Base-by-base conservation (phyloP, 2,888 invertebrate species). In the Spilosoma lubricipeda region DNA sequence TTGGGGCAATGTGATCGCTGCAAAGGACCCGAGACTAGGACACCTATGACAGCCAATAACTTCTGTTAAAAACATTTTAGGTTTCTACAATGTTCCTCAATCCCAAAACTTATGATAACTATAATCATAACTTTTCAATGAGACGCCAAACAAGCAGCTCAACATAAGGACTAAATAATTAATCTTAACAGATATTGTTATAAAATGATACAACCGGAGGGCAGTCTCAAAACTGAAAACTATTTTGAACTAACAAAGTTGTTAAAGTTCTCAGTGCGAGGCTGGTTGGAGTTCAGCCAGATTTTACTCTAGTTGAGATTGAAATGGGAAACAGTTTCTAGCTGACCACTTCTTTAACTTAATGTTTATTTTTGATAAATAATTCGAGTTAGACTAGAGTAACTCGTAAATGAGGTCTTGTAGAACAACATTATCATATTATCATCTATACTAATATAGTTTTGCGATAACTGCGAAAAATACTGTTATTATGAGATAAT, bases 241-340 rank as follows among this genome's bases (percentile, higher is more conserved):
- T 69, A 71, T 76, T 70, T 70, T 13, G 11, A 67, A 71, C 39
- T 52, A 52, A 56, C 63, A 71, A 83, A 82, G 65, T 79, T 73
- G 76, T 78, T 77, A 65, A 36, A 84, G 71, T 84, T 77, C 30
- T 33, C 33, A 79, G 77, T 77, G 79, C 11, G 27, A 30, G 33
- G 67, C 27, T 66, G 39, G 69, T 70, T 83, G 83, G 83, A 78
- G 52, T 15, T 0, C 9, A 8, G 85, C 83, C 83, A 83, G 75
- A 72, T 69, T 69, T 75, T 56, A 52, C 56, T 68, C 7, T 33
- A 48, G 36, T 45, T 11, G 73, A 77, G 74, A 82, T 82, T 83
- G 82, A 75, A 82, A 75, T 66, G 36, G 67, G 64, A 39, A 42
- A 77, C 74, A 33, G 75, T 71, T 76, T 42, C 42, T 71, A 30